These are phyloP conservation scores for Bettongia penicillata DNA, from an alignment of 2,113 vertebrate genomes.

Conservation along the genomic window DNA sequence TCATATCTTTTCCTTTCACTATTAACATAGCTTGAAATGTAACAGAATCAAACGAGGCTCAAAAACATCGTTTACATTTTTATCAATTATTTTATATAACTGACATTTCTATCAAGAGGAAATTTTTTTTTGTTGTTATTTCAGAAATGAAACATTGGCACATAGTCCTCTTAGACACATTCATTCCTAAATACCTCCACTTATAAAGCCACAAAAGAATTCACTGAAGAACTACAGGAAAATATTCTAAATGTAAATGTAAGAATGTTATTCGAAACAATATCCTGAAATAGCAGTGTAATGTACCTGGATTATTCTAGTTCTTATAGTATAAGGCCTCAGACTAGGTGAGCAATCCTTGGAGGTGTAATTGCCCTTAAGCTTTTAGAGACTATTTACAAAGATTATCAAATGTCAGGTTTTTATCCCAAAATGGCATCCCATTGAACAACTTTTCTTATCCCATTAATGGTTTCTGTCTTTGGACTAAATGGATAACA, in stretches of 20 bases:
- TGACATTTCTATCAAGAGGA: slow-evolving; percentile 8
- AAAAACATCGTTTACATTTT: slow-evolving; percentile 1
- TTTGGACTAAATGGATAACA: slow-evolving; percentile 58
- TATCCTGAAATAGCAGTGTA: slow-evolving; percentile 49
- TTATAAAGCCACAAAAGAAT: neutral
- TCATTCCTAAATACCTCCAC: neutral
- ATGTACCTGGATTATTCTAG: slow-evolving; percentile 41
- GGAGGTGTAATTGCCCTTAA: slow-evolving; percentile 60
- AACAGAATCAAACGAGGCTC: neutral
- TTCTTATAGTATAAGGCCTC: slow-evolving; percentile 47
- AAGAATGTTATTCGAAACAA: slow-evolving; percentile 39
- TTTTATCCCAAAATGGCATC: slow-evolving; percentile 43
- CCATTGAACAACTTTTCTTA: slow-evolving; percentile 53
- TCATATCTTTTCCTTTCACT: neutral
- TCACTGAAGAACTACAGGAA: neutral
- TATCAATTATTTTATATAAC: neutral
- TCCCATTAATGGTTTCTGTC: slow-evolving; percentile 31
- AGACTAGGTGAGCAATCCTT: slow-evolving; percentile 45
- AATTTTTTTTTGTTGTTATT: neutral
- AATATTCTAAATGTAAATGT: slow-evolving; percentile 35
- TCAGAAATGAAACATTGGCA: slow-evolving; percentile 29
- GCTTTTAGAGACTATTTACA: slow-evolving; percentile 70
- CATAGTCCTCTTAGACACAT: neutral
- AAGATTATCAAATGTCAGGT: slow-evolving; percentile 27
- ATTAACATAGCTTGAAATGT: neutral